Conservation (phyloP, 2,888 invertebrate genomes). For the Cheilosia scutellata region DNA sequence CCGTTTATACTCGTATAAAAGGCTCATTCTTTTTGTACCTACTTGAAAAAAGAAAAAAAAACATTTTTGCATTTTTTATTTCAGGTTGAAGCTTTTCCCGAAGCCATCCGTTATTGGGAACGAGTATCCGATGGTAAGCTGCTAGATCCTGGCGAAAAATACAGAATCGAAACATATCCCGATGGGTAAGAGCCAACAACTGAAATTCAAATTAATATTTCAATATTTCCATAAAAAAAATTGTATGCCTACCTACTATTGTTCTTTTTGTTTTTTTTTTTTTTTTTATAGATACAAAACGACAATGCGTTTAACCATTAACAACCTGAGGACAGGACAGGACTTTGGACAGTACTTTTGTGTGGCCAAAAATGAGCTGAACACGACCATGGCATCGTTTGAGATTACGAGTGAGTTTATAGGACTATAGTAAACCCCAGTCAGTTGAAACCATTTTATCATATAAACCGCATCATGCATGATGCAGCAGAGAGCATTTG, state of each 20-base stretch:
- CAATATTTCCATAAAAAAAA: conserved; percentile 11
- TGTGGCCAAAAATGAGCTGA: conserved; percentile 92
- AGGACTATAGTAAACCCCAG: not conserved
- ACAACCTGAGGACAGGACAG: conserved; percentile 87
- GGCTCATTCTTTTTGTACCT: conserved; percentile 13
- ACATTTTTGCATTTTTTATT: conserved; percentile 41
- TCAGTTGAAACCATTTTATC: not conserved
- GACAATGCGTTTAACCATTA: conserved; percentile 92
- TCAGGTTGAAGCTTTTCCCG: conserved; percentile 93
- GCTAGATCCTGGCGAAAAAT: conserved; percentile 88
- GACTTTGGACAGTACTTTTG: conserved; percentile 93
- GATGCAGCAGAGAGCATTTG: conserved; percentile 36
- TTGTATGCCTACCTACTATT: not conserved
- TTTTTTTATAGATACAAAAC: conserved; percentile 85
- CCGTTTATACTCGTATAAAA: not conserved
- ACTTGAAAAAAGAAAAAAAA: not conserved
- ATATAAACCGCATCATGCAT: not conserved
- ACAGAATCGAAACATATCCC: conserved; percentile 86
- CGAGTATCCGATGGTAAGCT: conserved; percentile 89
- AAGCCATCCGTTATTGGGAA: conserved; percentile 94
- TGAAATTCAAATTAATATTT: conserved; percentile 13
- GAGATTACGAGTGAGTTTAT: conserved; percentile 87
- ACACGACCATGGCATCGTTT: conserved; percentile 90
- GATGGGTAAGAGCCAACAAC: conserved; percentile 82
- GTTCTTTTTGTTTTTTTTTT: conserved; percentile 5